A percentile compares a stretch with the other conserved stretches of the same genome.
These are phyloP conservation scores for Sipha flava DNA, from an alignment of 1,140 invertebrate genomes.

Conservation along the genomic window DNA sequence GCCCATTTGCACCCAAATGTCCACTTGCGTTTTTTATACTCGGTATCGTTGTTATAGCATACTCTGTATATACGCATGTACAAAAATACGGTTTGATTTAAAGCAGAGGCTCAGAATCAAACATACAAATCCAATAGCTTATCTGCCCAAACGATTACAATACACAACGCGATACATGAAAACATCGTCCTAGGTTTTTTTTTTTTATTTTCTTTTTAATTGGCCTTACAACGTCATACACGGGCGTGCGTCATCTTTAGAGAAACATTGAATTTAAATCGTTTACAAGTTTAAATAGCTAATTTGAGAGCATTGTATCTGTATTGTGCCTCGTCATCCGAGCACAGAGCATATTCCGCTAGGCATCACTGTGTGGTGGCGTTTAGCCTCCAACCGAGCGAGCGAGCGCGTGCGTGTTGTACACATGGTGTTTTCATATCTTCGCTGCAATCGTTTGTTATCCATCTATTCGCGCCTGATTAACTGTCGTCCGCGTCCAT, in stretches of 20 bases:
- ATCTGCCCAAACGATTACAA: no score
- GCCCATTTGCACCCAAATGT: no score
- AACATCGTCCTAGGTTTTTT: no score
- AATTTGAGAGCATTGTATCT: constrained; percentile 18
- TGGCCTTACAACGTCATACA: neutral
- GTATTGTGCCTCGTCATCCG: neutral
- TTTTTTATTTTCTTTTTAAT: neutral
- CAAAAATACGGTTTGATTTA: no score
- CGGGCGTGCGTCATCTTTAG: neutral
- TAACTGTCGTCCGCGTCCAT: constrained; percentile 8
- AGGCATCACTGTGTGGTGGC: constrained; percentile 9
- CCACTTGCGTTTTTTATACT: no score
- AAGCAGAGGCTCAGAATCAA: no score
- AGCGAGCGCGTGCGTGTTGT: neutral
- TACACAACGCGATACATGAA: no score
- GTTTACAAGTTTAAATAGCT: constrained; percentile 3
- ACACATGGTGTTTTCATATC: neutral
- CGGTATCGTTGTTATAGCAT: no score
- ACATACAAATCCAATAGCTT: no score
- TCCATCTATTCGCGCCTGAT: neutral
- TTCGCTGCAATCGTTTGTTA: neutral
- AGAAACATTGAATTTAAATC: constrained; percentile 12
- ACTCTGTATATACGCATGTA: no score
- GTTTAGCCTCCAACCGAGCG: neutral
- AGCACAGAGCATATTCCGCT: no score